These are phyloP conservation scores for Recurvirostra avosetta DNA, from an alignment of 2,113 vertebrate genomes.

Conservation along the genomic window DNA sequence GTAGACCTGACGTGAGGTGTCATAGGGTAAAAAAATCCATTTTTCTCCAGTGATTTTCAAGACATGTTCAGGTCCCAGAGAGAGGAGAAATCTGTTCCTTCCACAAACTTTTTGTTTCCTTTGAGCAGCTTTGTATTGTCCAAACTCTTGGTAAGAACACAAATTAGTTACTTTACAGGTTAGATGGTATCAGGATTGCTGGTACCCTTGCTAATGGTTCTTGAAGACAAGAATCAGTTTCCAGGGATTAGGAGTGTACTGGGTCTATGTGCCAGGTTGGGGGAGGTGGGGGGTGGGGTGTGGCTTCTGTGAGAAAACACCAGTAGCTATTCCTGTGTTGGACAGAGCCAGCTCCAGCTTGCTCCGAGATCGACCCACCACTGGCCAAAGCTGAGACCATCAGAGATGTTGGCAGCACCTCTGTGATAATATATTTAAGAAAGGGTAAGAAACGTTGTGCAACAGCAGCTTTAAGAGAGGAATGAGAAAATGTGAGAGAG, in stretches of 20 bases:
- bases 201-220: background rate
- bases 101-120: background rate
- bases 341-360: background rate
- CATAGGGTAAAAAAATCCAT: background rate
- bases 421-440: background rate
- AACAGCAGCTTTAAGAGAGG: background rate
- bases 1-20: background rate
- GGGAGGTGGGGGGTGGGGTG: accelerated
- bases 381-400: background rate
- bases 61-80: background rate
- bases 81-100: background rate
- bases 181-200: background rate
- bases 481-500: background rate
- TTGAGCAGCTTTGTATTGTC: background rate
- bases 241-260: background rate
- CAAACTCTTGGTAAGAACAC: background rate
- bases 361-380: too few species aligned
- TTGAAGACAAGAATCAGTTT: background rate
- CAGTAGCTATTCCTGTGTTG: background rate
- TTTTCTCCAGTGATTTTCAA: background rate
- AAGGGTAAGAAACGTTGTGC: background rate
- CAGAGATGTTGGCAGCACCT: accelerated
- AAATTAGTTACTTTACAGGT: background rate
- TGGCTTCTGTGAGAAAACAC: background rate
- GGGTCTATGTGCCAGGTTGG: background rate